Evolutionary conservation across 2,888 invertebrate species (phyloP).

Genomic region (Psylliodes chrysocephalus): DNA sequence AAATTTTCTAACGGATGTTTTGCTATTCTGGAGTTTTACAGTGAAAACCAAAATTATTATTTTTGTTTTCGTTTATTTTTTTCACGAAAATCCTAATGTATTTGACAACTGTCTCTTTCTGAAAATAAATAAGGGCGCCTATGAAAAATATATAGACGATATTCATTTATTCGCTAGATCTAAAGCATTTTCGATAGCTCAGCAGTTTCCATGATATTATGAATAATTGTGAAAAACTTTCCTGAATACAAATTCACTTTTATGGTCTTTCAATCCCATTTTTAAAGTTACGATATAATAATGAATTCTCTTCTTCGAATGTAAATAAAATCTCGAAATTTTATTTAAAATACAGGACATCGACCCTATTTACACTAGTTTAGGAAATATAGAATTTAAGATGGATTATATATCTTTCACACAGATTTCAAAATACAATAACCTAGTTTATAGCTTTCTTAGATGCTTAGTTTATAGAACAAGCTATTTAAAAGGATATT

Average conservation of each 20-base stretch:
- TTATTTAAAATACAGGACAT: slow-evolving; percentile 9
- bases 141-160: slow-evolving; percentile 21
- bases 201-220: slow-evolving; percentile 39
- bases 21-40: too few species aligned
- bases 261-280: slow-evolving; percentile 29
- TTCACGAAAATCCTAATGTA: too few species aligned
- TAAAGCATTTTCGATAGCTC: slow-evolving; percentile 33
- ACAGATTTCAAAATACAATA: too few species aligned
- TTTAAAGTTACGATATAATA: slow-evolving; percentile 24
- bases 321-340: slow-evolving; percentile 19
- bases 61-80: too few species aligned
- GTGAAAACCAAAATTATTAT: too few species aligned
- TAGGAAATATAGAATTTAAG: background rate
- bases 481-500: too few species aligned
- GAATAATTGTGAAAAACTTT: slow-evolving; percentile 41
- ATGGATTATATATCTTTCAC: too few species aligned
- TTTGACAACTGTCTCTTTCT: too few species aligned
- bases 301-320: slow-evolving; percentile 21
- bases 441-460: too few species aligned
- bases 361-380: slow-evolving; percentile 1
- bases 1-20: too few species aligned
- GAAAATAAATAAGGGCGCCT: slow-evolving; percentile 7
- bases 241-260: slow-evolving; percentile 37
- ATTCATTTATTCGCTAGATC: slow-evolving; percentile 36
- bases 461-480: too few species aligned